Evolutionary conservation across 2,888 invertebrate species (phyloP), one percentile per base, ranked within the genome.

Genomic region (Coremacera marginata): DNA sequence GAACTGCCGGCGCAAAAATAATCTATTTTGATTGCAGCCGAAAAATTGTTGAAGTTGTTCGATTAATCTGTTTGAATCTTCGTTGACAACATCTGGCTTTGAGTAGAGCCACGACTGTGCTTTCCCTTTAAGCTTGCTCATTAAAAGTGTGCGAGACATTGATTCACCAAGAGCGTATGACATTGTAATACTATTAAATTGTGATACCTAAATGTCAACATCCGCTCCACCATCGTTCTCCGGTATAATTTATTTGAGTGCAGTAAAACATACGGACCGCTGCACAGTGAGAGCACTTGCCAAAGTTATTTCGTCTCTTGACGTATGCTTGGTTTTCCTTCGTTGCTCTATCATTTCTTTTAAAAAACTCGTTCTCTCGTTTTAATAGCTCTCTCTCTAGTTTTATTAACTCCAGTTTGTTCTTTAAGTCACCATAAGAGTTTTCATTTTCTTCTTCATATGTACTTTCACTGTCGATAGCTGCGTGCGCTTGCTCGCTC

Each of bases 171-270:
- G 63, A 14, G 11, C 3, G 65, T 70, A 76, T 16, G 57, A 44
- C 9, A 1, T 49, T 19, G 1, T 22, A 3, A 76, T 34, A 19
- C 44, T 78, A 11, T 51, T 76, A 19, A 79, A 25, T 51, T 79
- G 76, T n/a, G 70, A 9, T 5, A 76, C 31, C 74, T 67, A 77
- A 2, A 76, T n/a, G n/a, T n/a, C n/a, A n/a, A n/a, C n/a, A n/a
- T n/a, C n/a, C n/a, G n/a, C n/a, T n/a, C n/a, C n/a, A 31, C 78
- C 73, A 34, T 78, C 76, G 67, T 74, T 74, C 7, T 78, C 78
- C 0, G 76, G 70, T 55, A 76, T 37, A 11, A 75, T n/a, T 4
- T 78, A 67, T 60, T 60, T 78, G 9, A 27, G 27, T 60, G 2
- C 27, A 11, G 5, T 27, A 60, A 5, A 27, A 22, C 9, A 27